These are phyloP conservation scores for Trichopoda pennipes DNA, from an alignment of 2,888 invertebrate genomes.

Conservation along the genomic window DNA sequence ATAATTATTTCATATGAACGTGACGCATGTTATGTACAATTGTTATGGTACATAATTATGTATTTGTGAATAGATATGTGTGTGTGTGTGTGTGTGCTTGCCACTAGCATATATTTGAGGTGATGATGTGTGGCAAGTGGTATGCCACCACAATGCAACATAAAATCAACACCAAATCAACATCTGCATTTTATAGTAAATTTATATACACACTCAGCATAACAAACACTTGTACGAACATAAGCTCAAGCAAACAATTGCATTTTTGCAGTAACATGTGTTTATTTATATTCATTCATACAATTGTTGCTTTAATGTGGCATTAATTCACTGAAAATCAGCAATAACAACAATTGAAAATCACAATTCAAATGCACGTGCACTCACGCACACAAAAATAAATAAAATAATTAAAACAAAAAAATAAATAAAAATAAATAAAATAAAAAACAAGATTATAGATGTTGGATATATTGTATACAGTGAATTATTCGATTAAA, in stretches of 20 bases:
- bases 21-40: conserved; percentile 17
- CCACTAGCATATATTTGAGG: conserved; percentile 42
- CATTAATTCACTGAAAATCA: conserved; percentile 54
- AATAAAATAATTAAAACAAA: no score
- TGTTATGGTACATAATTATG: background rate
- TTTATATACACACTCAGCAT: conserved; percentile 5
- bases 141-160: conserved; percentile 34
- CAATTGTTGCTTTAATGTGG: conserved; percentile 51
- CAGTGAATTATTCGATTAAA: conserved; percentile 6
- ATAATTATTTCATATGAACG: conserved; percentile 52
- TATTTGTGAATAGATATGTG: background rate
- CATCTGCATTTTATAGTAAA: conserved; percentile 43
- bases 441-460: no score
- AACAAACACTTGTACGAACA: conserved; percentile 2
- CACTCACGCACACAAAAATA: background rate
- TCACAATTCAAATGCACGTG: conserved; percentile 54
- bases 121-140: conserved; percentile 57
- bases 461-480: no score
- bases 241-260: conserved; percentile 23
- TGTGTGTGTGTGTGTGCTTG: background rate
- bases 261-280: conserved; percentile 1
- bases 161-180: conserved; percentile 42
- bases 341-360: conserved; percentile 6
- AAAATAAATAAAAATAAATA: no score
- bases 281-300: conserved; percentile 32